Base-by-base conservation (phyloP, 2,888 invertebrate species). In the Pyrochroa serraticornis region DNA sequence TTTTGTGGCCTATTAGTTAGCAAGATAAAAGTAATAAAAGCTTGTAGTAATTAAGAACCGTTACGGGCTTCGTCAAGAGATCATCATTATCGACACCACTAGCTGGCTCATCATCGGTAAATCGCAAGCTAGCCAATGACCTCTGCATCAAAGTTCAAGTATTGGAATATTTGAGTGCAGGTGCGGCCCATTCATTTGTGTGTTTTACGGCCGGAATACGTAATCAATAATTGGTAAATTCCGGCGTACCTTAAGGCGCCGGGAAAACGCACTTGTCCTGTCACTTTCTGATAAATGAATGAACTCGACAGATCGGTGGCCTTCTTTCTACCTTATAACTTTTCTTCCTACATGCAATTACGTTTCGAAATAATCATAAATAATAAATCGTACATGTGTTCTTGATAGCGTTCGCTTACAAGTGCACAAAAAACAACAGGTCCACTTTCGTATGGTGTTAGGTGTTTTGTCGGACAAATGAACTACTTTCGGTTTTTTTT, bases 111-210 rank as follows among this genome's bases (percentile, higher is more conserved):
- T 22, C 22, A 5, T 2, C 22, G 3, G 22, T 22, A 22, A 22
- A 22, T 22, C 22, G 22, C 5, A 2, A 5, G 22, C 22, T 22
- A 22, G 22, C 22, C 22, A 22, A 22, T 5, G 22, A 22, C 22
- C 22, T 22, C 22, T 3, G 22, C 22, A 22, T 22, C 22, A 22
- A 22, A 22, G 22, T 22, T 22, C 22, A 22, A 22, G 22, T 53
- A 56, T 43, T 55, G 56, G 56, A 63, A 55, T 62, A 60, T 57
- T 43, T 50, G 51, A 55, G 57, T 63, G 54, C 63, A 65, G 65
- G 65, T 65, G 65, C 62, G 65, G 61, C 63, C 62, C 63, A 63
- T 65, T 65, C 65, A 65, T 63, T 58, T 56, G 53, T 57, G 59
- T 61, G 58, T 63, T 65, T 65, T 65, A 65, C 53, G 62, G 62